Evolutionary conservation across 2,797 vertebrate species (phyloP).

Genomic region (Gymnoscopelus braueri): DNA sequence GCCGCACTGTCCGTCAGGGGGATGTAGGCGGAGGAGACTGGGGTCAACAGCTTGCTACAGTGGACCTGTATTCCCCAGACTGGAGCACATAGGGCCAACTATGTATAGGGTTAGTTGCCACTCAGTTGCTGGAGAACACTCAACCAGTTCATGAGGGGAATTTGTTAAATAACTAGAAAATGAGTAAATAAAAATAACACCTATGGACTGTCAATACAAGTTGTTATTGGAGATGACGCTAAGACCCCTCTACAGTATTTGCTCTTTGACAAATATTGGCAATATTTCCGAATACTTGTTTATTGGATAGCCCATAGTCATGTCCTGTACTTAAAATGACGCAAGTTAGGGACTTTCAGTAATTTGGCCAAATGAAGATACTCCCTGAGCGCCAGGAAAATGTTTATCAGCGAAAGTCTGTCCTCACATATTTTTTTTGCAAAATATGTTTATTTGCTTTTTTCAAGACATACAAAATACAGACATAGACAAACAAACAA

Average conservation of each 20-base stretch:
- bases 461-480: no score
- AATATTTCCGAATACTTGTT: not conserved
- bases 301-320: not conserved
- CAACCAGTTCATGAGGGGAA: slow-evolving; percentile 45
- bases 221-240: slow-evolving; percentile 7
- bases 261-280: not conserved
- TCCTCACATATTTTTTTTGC: no score
- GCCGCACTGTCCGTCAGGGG: slow-evolving; percentile 52
- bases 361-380: slow-evolving; percentile 8
- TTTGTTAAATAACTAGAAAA: slow-evolving; percentile 26
- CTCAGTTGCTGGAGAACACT: slow-evolving; percentile 41
- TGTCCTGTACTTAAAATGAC: not conserved
- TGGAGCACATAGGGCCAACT: slow-evolving; percentile 51
- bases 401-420: slow-evolving; percentile 21
- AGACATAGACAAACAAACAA: no score
- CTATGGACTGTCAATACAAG: slow-evolving; percentile 1
- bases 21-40: slow-evolving; percentile 48
- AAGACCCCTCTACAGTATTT: not conserved
- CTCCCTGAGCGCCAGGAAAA: slow-evolving; percentile 19
- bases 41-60: slow-evolving; percentile 59
- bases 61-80: slow-evolving; percentile 48
- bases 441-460: no score
- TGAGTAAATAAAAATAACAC: slow-evolving; percentile 15
- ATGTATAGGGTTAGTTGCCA: slow-evolving; percentile 48
- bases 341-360: not conserved